These are phyloP conservation scores for Bucco capensis DNA, from an alignment of 2,113 vertebrate species.

Conservation along the genomic window DNA sequence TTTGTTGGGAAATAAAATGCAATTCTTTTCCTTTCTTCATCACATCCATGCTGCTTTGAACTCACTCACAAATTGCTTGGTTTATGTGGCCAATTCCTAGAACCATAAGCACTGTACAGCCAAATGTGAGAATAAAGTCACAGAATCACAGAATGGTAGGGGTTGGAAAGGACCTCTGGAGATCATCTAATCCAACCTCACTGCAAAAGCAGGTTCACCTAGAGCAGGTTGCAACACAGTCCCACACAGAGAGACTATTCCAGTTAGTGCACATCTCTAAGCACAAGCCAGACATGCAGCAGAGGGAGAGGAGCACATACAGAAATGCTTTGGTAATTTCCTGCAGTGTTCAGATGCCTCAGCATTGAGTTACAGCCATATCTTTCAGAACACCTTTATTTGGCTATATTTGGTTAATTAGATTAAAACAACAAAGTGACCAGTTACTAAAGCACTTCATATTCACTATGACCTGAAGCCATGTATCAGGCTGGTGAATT, in stretches of 20 bases:
- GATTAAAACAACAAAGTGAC: not conserved
- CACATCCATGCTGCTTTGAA: not conserved
- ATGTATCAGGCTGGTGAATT: not conserved
- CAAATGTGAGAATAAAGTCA: not conserved
- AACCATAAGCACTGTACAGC: not conserved
- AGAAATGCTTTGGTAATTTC: not conserved
- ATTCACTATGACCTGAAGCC: not conserved
- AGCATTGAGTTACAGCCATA: not conserved
- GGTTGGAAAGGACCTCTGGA: too few species aligned
- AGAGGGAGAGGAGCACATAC: not conserved
- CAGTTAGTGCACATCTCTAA: not conserved
- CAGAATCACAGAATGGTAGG: too few species aligned
- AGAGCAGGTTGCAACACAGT: too few species aligned
- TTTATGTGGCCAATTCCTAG: not conserved
- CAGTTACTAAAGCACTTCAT: not conserved
- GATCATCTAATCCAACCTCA: too few species aligned
- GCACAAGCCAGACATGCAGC: accelerated
- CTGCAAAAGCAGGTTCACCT: too few species aligned
- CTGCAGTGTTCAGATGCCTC: not conserved
- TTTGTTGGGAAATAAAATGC: not conserved
- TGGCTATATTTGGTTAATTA: not conserved
- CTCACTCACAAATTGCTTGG: not conserved
- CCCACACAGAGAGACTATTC: not conserved
- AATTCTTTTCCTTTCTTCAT: not conserved
- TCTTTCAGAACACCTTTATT: not conserved